These are phyloP conservation scores for Ornithoptera priamus DNA, from an alignment of 2,888 invertebrate genomes.

Conservation along the genomic window DNA sequence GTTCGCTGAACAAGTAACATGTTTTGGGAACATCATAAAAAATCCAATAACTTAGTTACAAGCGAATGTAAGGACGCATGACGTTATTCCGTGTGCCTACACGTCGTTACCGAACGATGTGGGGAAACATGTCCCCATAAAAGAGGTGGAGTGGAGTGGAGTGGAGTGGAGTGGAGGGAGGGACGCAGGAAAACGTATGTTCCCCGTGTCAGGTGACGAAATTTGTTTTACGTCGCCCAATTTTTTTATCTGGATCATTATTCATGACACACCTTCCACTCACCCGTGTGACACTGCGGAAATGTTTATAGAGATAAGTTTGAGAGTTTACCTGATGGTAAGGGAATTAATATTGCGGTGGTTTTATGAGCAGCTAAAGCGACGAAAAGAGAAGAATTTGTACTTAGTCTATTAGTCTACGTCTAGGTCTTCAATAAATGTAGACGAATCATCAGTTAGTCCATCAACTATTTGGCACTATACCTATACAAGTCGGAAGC, in stretches of 20 bases:
- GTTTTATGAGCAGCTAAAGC: too few relatives aligned
- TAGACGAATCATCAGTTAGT: too few relatives aligned
- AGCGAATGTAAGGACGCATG: neutral
- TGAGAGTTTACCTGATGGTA: too few relatives aligned
- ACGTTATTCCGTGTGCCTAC: neutral
- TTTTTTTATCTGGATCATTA: conserved; percentile 5
- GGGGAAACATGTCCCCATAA: conserved; percentile 9
- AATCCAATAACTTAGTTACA: neutral
- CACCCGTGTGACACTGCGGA: too few relatives aligned
- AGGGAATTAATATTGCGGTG: too few relatives aligned
- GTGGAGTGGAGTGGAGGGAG: neutral
- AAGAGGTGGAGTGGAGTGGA: neutral
- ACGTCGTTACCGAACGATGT: neutral
- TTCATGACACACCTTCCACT: neutral
- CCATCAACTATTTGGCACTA: too few relatives aligned
- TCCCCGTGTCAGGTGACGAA: conserved; percentile 11
- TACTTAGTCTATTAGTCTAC: too few relatives aligned
- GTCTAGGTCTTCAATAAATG: too few relatives aligned
- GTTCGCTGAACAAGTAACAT: too few relatives aligned
- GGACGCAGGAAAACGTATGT: conserved; percentile 6
- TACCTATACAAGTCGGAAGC: too few relatives aligned
- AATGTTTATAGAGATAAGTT: too few relatives aligned
- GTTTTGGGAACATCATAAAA: neutral
- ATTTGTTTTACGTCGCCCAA: conserved; percentile 4
- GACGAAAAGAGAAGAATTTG: too few relatives aligned